Base-by-base conservation (phyloP, 2,113 vertebrate species). In the Sarotherodon lohbergeri region DNA sequence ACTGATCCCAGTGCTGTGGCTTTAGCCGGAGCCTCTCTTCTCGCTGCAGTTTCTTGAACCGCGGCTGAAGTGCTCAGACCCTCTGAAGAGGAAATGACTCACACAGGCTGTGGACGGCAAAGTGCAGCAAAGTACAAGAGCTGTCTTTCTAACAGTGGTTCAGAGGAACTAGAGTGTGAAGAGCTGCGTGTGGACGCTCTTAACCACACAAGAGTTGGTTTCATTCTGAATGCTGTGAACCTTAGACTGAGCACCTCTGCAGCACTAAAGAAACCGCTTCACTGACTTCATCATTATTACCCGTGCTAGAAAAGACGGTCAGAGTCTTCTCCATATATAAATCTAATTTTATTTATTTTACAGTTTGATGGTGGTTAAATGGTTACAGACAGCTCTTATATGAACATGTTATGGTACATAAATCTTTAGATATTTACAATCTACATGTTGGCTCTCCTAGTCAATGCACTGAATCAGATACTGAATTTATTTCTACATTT, bases 71-170 rank as follows among this genome's bases (percentile, higher is more conserved):
- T 24, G 36, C 82, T 73, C 63, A 73, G 50, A 43, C 50, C 50
- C 2, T 83, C 4, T 66, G 50, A 12, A 78, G 36, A 84, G 87
- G 81, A 91, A 89, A 8, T 89, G 90, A 93, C 56, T 89, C 89
- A 91, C 48, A 14, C 39, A 3, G 46, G 3, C 59, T 16, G 88
- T 3, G 86, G 59, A 88, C 24, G 2, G 34, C 2, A 68, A 88
- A 81, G 56, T 87, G 85, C 41, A 55, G 24, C 55, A 22, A 46
- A 43, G 71, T 19, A 39, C 50, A 32, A 55, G 46, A 46, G 24
- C 48, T 27, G 4, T 56, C 12, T 29, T 27, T 82, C 27, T 36
- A 5, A 36, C 52, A 76, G 80, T 34, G 52, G 52, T 82, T 91
- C 41, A 54, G 57, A 71, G 83, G 16, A 88, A 82, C 24, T 50